These are phyloP conservation scores for Prionace glauca DNA, from an alignment of 2,797 vertebrate species.

Conservation along the genomic window DNA sequence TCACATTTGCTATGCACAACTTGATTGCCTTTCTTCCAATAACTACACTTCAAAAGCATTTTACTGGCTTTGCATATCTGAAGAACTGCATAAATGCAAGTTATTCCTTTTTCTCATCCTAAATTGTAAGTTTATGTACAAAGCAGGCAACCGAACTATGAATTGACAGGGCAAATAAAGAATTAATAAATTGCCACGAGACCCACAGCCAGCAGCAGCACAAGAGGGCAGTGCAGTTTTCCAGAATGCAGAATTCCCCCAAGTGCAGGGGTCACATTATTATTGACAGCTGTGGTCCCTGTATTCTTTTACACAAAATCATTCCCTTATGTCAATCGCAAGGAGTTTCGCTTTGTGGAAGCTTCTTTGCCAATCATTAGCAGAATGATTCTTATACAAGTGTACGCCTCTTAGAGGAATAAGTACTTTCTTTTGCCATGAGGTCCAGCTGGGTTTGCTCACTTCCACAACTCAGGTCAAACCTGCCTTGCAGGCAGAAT, in stretches of 20 bases:
- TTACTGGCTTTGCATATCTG: not conserved
- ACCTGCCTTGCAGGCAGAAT: not conserved
- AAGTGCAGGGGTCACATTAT: not conserved
- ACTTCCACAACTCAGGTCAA: not conserved
- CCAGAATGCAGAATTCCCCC: not conserved
- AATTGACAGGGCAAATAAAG: not conserved
- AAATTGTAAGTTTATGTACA: not conserved
- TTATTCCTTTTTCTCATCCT: not conserved
- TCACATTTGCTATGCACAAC: not conserved
- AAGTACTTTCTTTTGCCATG: not conserved
- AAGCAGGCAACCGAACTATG: not conserved
- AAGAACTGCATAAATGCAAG: not conserved
- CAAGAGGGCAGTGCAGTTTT: not conserved
- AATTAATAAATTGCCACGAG: not conserved
- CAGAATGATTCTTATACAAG: not conserved
- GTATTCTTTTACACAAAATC: not conserved
- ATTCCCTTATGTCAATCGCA: not conserved
- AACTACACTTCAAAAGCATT: not conserved
- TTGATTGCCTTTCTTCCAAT: not conserved
- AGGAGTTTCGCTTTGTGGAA: not conserved
- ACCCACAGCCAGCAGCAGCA: not conserved
- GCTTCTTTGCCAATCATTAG: not conserved
- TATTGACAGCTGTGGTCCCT: not conserved
- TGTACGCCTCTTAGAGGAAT: not conserved
- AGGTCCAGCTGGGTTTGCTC: not conserved